Evolutionary conservation across 2,888 invertebrate genomes (phyloP), one percentile per base, ranked within the genome.

Genomic region (Smittia sp.): DNA sequence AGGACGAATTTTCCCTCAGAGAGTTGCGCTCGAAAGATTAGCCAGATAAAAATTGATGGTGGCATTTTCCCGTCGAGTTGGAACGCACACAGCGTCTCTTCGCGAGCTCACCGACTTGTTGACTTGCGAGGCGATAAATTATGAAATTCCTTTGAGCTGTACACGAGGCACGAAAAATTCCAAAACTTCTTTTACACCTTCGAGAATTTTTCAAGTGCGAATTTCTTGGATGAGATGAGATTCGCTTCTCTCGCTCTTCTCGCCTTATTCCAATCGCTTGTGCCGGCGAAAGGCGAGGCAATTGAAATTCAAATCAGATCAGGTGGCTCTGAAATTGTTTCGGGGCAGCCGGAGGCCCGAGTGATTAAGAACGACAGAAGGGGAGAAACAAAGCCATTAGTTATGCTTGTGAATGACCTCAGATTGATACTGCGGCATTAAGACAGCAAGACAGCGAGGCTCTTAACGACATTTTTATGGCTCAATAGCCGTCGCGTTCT

Each of bases 1-100:
- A 69, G 69, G 69, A 69, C 69, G 69, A 69, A 69, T 69, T 67
- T 27, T 68, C 15, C 2, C 15, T 32, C 32, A 32, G 11, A n/a
- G n/a, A n/a, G n/a, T n/a, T n/a, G n/a, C n/a, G n/a, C n/a, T n/a
- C n/a, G n/a, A n/a, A n/a, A n/a, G n/a, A n/a, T n/a, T n/a, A n/a
- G 18, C 52, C 4, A 46, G 18, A 2, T 15, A 2, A 11, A 46
- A 46, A 6, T 46, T 2, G n/a, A 18, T 18, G 4, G 3, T 46
- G 4, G 52, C n/a, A 46, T 15, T 11, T 6, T 6, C n/a, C 52
- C 4, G n/a, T 13, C 52, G n/a, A 46, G 18, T 46, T 15, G 4
- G 3, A 3, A 46, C 2, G 18, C 52, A 46, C 2, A 46, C n/a
- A 13, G 2, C 52, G 2, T 46, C 18, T 46, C n/a, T 18, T 46